Evolutionary conservation across 2,888 invertebrate species (phyloP), one percentile per base, ranked within the genome.

Genomic region (Petrolisthes cinctipes): DNA sequence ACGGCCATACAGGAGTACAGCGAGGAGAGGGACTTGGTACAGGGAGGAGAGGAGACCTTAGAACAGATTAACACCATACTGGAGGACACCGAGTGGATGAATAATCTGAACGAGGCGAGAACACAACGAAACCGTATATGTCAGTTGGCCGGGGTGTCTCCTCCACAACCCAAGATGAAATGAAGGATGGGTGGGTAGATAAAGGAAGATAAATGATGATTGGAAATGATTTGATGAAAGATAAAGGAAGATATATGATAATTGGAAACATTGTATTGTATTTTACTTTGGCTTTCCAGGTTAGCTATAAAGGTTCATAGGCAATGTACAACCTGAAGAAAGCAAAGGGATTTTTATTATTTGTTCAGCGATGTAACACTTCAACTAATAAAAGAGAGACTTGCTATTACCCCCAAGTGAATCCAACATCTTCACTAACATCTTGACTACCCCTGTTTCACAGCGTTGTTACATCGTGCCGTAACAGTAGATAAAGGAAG

Each of bases 71-170:
- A 82, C 68, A 80, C 5, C 61, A 85, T 89, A 5, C 83, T 90
- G 23, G 89, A 90, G 71, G 89, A 89, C 6, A 90, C 90, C 23
- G 86, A 85, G 61, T 90, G 90, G 90, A 90, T 90, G 89, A 88
- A 90, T 56, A 80, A 89, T 54, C 68, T 86, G 57, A 75, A 85
- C n/a, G 83, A 86, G 14, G 89, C 86, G 14, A 56, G 90, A 6
- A 78, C 71, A 51, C 87, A 89, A 37, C 85, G 90, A 14, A 89
- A 90, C 79, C 80, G 83, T 20, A 81, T 89, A 6, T 90, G 90
- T 75, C 73, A 82, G n/a, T 53, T 90, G 51, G 37, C 88, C 1
- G 86, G 79, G 6, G 81, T 90, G 23, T 61, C 86, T 37, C 61
- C 85, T 9, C 90, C 90, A 57, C 87, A 80, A 7, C 82, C 86